Conservation (phyloP, 1,140 invertebrate species). For the Propsilocerus akamusi region DNA sequence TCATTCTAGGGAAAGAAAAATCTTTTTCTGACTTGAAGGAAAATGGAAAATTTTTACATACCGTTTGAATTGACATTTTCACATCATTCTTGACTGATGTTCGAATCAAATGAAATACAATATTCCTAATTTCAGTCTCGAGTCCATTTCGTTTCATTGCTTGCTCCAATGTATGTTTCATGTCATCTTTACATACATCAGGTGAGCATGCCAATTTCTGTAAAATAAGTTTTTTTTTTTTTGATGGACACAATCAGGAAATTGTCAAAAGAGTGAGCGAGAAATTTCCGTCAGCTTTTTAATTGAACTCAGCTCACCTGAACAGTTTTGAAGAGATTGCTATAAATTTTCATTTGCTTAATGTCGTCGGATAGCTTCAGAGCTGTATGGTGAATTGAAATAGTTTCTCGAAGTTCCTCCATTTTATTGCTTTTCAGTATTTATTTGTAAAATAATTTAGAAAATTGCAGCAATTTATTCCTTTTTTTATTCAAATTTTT, state of each 20-base stretch:
- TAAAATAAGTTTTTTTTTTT: too few species aligned
- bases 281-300: background rate
- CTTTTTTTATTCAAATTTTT: too few species aligned
- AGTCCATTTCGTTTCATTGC: conserved; percentile 54
- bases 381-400: conserved; percentile 35
- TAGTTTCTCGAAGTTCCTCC: conserved; percentile 31
- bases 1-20: conserved; percentile 23
- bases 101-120: conserved; percentile 61
- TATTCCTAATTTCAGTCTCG: conserved; percentile 62
- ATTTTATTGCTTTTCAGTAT: too few species aligned
- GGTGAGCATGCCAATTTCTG: conserved; percentile 55
- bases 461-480: too few species aligned
- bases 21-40: background rate
- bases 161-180: conserved; percentile 50
- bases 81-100: conserved; percentile 13
- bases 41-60: background rate
- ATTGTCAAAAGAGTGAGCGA: background rate
- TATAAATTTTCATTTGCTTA: conserved; percentile 39
- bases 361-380: conserved; percentile 40
- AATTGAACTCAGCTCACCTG: conserved; percentile 25
- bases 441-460: too few species aligned
- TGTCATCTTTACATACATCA: conserved; percentile 51
- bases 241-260: conserved; percentile 5
- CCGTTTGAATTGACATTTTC: conserved; percentile 8
- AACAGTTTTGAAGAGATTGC: conserved; percentile 38